Evolutionary conservation across 1,140 invertebrate species (phyloP).

Genomic region (Hirudo medicinalis): DNA sequence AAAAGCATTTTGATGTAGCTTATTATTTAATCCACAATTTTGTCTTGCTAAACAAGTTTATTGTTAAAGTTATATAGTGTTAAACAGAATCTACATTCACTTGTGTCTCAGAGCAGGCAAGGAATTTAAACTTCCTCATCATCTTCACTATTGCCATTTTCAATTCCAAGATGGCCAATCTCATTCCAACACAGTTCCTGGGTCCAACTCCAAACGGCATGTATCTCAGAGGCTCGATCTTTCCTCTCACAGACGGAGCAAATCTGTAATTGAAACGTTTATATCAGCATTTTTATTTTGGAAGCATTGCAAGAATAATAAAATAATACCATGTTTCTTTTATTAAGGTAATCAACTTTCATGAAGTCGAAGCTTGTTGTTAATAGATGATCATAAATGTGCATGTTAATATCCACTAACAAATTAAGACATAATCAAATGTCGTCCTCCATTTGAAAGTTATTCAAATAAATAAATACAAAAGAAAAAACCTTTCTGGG

Average conservation of each 20-base stretch:
- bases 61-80: conserved; percentile 12
- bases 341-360: not conserved
- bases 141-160: conserved; percentile 48
- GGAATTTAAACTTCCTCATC: conserved; percentile 29
- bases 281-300: too few species aligned
- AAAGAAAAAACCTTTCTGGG: conserved; percentile 31
- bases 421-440: too few species aligned
- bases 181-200: conserved; percentile 47
- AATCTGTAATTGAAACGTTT: conserved; percentile 17
- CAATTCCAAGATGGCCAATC: conserved; percentile 53
- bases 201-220: conserved; percentile 48
- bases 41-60: too few species aligned
- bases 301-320: not conserved
- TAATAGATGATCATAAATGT: too few species aligned
- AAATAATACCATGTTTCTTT: not conserved
- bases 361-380: not conserved
- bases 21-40: not conserved
- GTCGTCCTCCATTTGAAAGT: too few species aligned
- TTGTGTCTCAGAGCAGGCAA: conserved; percentile 23
- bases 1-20: too few species aligned
- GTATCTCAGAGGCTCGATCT: conserved; percentile 34
- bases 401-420: too few species aligned
- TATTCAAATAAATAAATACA: too few species aligned
- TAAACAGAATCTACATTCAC: conserved; percentile 10
- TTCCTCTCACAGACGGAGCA: conserved; percentile 25